Evolutionary conservation across 2,888 invertebrate species (phyloP), one percentile per base, ranked within the genome.

Genomic region (Cepaea hortensis): DNA sequence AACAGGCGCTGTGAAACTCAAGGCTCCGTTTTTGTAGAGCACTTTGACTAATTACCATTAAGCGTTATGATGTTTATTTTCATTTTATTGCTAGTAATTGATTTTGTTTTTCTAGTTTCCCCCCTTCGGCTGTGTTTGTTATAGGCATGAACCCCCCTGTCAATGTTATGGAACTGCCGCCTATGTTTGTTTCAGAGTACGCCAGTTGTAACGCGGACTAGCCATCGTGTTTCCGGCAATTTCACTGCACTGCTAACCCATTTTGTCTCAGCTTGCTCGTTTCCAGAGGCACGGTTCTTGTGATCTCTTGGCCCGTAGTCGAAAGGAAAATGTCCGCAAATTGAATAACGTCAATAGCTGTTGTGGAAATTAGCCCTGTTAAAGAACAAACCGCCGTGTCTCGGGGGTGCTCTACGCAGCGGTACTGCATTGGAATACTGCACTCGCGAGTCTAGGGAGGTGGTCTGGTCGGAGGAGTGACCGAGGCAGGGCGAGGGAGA

Each of bases 321-420:
- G 85, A 83, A 75, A 85, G 72, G 87, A 82, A 87, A 88, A 87
- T 85, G 85, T 65, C 85, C n/a, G 76, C 81, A 87, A 88, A 88
- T 84, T 85, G 84, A 88, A 88, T 88, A 88, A 88, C 81, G 88
- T 88, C 88, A 88, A 84, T 87, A 85, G 87, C 76, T 87, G 85
- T 88, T 88, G 87, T 75, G 87, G 85, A 88, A 86, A 88, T 88
- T 88, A 85, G 73, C 85, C 88, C 85, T 88, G 88, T 85, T 83
- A 88, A 75, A 73, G 88, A 85, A 84, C 88, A 88, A 80, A 81
- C 81, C 65, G n/a, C 73, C 75, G 80, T 7, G 68, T 75, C 85
- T 81, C 85, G 6, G 46, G n/a, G 85, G 81, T 46, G 61, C 65
- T 61, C 70, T 65, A 70, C 84, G 84, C 76, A 84, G n/a, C 84